Evolutionary conservation across 1,140 invertebrate genomes (phyloP), one percentile per base, ranked within the genome.

Genomic region (Drosophila repletoides): DNA sequence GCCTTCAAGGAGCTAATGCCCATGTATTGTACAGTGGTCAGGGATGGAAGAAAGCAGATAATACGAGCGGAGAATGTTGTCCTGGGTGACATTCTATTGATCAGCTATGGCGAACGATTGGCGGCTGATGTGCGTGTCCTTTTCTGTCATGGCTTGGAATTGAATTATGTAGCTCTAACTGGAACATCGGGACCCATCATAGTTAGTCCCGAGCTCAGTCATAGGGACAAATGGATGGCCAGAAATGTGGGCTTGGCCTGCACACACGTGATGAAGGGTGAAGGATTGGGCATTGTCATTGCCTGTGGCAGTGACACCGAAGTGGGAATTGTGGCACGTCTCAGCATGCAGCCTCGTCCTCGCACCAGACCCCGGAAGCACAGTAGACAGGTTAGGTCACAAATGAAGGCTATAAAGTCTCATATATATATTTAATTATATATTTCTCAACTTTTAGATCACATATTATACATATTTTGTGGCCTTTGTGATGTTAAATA

Each of bases 51-150:
- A 0, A 79, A 74, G 45, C 15, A 51, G 12, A 36, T 84, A 0
- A 68, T 84, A 1, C 34, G 43, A 9, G n/a, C 48, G 0, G 28
- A 53, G 15, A 34, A 67, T 5, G 14, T 84, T 10, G 79, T 84
- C 0, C 1, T 72, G 0, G 79, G 79, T 0, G 79, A 84, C 17
- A 28, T 84, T 0, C 9, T 84, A 0, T 17, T 45, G 9, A 34
- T 84, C 4, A 43, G 17, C 1, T 56, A 46, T 15, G 79, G 79
- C 0, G 60, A 79, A n/a, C 48, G 80, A 0, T 3, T 84, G 0
- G 52, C 79, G 0, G 80, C 80, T 3, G 79, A 84, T 55, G 41
- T 84, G 5, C 45, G 71, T 3, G 58, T 84, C 17, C 75, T 75
- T 24, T 31, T 9, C 2, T 10, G 52, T 0, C 7, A 34, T 0